A percentile compares a stretch with the other conserved stretches of the same genome.
Conservation (phyloP, 2,888 invertebrate genomes). For the Myopa testacea region DNA sequence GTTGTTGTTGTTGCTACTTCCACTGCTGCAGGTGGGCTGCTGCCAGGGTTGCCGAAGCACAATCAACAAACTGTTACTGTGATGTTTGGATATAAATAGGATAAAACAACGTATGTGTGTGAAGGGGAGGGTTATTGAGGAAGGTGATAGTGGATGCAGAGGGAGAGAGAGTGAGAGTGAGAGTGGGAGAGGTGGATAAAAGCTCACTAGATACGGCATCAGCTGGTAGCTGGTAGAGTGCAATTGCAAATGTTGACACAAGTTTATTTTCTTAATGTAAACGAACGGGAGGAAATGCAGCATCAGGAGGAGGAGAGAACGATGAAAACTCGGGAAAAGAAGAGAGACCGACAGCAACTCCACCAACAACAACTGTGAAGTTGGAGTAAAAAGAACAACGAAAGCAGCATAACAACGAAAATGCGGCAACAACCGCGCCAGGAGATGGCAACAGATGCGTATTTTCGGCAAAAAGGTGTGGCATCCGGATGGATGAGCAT, state of each 20-base stretch:
- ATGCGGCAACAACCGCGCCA: not conserved
- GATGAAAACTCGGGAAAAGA: not conserved
- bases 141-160: not conserved
- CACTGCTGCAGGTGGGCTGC: not conserved
- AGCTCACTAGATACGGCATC: not conserved
- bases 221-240: conserved; percentile 25
- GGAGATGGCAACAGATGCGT: too few species aligned
- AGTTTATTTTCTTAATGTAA: conserved; percentile 38
- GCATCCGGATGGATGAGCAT: too few species aligned
- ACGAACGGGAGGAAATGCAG: not conserved
- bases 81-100: not conserved
- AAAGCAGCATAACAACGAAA: not conserved
- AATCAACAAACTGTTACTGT: not conserved
- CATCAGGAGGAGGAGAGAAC: not conserved
- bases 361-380: not conserved
- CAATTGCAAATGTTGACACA: conserved; percentile 38
- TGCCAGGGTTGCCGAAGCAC: not conserved
- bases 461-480: too few species aligned
- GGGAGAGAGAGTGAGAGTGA: not conserved
- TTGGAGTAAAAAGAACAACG: not conserved
- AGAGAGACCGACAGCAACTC: not conserved
- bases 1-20: not conserved
- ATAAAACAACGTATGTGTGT: too few species aligned
- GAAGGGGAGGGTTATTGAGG: not conserved
- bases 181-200: not conserved